These are phyloP conservation scores for Lophotis ruficrista DNA, from an alignment of 2,113 vertebrate genomes.

Conservation along the genomic window DNA sequence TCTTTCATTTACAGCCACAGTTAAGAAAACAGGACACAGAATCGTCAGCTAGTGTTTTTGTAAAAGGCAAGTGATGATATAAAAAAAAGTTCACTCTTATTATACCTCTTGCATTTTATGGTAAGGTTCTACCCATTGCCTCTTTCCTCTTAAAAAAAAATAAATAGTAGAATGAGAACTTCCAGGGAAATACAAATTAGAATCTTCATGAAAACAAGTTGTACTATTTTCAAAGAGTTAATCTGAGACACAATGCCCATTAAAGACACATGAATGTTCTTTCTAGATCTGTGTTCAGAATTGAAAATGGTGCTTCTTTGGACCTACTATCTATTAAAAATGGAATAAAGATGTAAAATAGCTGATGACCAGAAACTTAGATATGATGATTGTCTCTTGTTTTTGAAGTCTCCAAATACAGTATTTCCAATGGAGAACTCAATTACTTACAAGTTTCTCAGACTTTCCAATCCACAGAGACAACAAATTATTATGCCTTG, in stretches of 20 bases:
- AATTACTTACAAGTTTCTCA: background rate
- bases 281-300: background rate
- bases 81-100: background rate
- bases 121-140: background rate
- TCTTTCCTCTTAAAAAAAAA: background rate
- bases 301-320: background rate
- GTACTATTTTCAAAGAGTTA: background rate
- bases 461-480: background rate
- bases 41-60: background rate
- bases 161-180: background rate
- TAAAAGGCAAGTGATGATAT: background rate
- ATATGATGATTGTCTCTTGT: background rate
- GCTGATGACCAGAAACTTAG: background rate
- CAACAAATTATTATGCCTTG: background rate
- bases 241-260: background rate
- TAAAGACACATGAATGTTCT: background rate
- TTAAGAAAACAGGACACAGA: background rate
- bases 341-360: background rate
- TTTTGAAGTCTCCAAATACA: background rate
- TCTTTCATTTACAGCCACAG: background rate
- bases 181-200: background rate
- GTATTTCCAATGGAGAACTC: background rate
- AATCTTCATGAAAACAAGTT: background rate
- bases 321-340: conserved; percentile 30
- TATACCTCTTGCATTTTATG: background rate